phyloP scores from a whole-genome alignment of 2,888 invertebrate species.

The Drosophila maculinotata region DNA sequence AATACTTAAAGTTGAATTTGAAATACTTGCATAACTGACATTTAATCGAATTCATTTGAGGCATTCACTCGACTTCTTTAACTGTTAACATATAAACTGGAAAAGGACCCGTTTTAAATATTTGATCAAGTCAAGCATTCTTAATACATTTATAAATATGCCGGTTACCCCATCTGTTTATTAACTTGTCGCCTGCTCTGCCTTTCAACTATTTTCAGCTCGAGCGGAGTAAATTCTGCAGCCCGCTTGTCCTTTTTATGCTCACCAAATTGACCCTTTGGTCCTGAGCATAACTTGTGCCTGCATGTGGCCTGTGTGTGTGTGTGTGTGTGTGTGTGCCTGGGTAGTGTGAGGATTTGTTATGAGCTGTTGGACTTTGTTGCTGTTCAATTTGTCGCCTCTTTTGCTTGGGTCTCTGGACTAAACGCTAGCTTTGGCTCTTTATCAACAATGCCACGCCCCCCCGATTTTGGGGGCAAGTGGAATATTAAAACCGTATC shows the following conservation, averaged over 20 bases:
- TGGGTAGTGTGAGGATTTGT: slow-evolving; percentile 53
- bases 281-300: slow-evolving; percentile 18
- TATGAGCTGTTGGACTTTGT: slow-evolving; percentile 51
- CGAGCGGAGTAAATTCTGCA: slow-evolving; percentile 5
- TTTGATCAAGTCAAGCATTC: slow-evolving; percentile 54
- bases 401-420: slow-evolving; percentile 13
- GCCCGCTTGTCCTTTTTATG: slow-evolving; percentile 52
- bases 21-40: no score
- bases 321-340: slow-evolving; percentile 8
- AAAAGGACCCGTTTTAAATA: slow-evolving; percentile 30
- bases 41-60: no score
- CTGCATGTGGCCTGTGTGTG: background rate
- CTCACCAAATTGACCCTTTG: slow-evolving; percentile 71
- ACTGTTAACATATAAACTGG: no score
- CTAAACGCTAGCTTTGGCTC: slow-evolving; percentile 33
- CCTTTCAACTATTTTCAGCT: slow-evolving; percentile 36
- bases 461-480: slow-evolving; percentile 45
- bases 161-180: slow-evolving; percentile 33
- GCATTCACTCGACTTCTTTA: background rate
- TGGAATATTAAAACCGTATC: slow-evolving; percentile 68
- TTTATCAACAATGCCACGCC: slow-evolving; percentile 61
- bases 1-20: slow-evolving; percentile 20
- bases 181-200: slow-evolving; percentile 46
- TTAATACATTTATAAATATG: slow-evolving; percentile 72
- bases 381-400: slow-evolving; percentile 56